Percentiles rank a stretch among this genome's conserved stretches.
Evolutionary conservation across 2,797 vertebrate genomes (phyloP).

Genomic region (Acipenser oxyrinchus): DNA sequence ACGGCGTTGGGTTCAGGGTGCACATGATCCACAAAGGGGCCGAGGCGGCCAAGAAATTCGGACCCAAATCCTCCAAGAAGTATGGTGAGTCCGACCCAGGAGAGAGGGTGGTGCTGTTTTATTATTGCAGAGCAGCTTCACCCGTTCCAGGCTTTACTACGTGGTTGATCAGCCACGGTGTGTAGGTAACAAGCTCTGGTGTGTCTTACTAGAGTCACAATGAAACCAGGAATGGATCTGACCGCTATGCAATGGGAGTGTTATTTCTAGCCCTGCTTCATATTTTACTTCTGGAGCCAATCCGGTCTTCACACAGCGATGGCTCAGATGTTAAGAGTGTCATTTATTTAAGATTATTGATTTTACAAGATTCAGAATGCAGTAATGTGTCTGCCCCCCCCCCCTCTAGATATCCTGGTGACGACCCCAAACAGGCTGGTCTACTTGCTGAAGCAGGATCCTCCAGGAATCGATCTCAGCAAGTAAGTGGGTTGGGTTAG

Average conservation of each 20-base stretch:
- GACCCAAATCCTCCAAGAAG: slow-evolving; percentile 82
- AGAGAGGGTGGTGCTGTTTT: background rate
- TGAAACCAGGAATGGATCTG: too few species aligned
- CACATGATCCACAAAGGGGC: slow-evolving; percentile 89
- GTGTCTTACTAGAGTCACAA: too few species aligned
- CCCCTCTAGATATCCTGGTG: slow-evolving; percentile 77
- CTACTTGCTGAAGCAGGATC: slow-evolving; percentile 84
- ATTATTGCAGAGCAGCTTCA: too few species aligned
- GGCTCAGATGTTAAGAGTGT: too few species aligned
- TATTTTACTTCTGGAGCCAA: background rate
- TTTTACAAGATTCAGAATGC: too few species aligned
- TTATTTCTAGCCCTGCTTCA: background rate
- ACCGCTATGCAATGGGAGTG: too few species aligned
- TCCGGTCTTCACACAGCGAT: too few species aligned
- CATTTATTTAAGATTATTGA: too few species aligned
- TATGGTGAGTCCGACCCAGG: slow-evolving; percentile 62
- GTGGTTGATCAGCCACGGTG: too few species aligned
- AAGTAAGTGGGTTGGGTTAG: slow-evolving; percentile 49
- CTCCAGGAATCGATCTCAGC: slow-evolving; percentile 79
- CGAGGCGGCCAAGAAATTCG: slow-evolving; percentile 82
- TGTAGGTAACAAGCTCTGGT: too few species aligned
- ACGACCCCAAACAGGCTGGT: slow-evolving; percentile 91
- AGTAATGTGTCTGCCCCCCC: slow-evolving; percentile 11
- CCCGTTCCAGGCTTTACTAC: too few species aligned
- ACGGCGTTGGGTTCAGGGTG: slow-evolving; percentile 84